These are phyloP conservation scores for Salmo trutta DNA, from an alignment of 2,797 vertebrate species.

Conservation along the genomic window DNA sequence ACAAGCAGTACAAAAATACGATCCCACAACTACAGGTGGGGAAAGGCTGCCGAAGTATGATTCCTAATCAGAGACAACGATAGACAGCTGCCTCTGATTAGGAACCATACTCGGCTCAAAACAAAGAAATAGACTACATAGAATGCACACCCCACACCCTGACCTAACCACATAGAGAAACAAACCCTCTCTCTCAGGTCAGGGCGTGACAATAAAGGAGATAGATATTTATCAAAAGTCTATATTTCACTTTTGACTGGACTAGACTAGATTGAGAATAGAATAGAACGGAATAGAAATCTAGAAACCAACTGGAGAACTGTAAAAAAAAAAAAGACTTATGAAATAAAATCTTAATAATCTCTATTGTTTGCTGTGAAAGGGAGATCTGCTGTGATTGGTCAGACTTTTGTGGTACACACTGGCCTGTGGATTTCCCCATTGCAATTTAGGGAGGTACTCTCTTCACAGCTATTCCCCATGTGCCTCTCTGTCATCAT, in stretches of 20 bases:
- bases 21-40: too few species aligned
- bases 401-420: not conserved
- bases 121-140: too few species aligned
- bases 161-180: too few species aligned
- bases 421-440: conserved; percentile 9
- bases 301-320: not conserved
- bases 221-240: not conserved
- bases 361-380: not conserved
- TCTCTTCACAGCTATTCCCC: conserved; percentile 23
- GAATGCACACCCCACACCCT: too few species aligned
- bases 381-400: not conserved
- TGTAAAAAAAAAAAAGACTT: not conserved
- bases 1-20: too few species aligned
- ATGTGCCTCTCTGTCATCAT: conserved; percentile 30
- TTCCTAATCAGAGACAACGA: too few species aligned
- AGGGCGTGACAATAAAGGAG: not conserved
- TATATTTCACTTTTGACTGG: not conserved
- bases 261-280: not conserved
- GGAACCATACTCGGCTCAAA: too few species aligned
- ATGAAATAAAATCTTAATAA: not conserved
- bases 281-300: not conserved
- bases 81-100: too few species aligned
- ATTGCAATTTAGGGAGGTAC: conserved; percentile 11
- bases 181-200: too few species aligned
- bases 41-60: too few species aligned